Conservation (phyloP, 1,140 invertebrate genomes). For the Apocrypta bakeri region DNA sequence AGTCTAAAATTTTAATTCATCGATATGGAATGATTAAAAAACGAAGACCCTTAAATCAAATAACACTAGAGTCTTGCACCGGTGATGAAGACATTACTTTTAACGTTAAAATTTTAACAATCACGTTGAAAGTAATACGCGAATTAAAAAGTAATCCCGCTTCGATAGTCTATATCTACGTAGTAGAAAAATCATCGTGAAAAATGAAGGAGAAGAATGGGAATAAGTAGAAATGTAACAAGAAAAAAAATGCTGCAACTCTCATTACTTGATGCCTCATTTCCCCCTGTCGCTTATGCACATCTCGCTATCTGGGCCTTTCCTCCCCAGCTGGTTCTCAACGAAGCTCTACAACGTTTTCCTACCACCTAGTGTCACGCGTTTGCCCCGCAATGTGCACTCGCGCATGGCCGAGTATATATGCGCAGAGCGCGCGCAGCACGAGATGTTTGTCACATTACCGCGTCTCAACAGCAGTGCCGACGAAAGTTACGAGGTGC, state of each 20-base stretch:
- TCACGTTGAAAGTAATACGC: too few relatives aligned
- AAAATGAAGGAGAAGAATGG: neutral
- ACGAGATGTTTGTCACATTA: constrained; percentile 59
- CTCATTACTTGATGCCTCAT: constrained; percentile 1
- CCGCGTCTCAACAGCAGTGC: neutral
- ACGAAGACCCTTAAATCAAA: too few relatives aligned
- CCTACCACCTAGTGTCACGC: neutral
- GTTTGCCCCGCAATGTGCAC: neutral
- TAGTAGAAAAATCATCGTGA: too few relatives aligned
- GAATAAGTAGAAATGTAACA: neutral
- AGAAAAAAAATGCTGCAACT: neutral
- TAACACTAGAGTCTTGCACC: too few relatives aligned
- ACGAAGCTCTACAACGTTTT: neutral
- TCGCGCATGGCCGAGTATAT: constrained; percentile 22
- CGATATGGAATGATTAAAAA: too few relatives aligned
- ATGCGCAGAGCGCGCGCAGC: constrained; percentile 16
- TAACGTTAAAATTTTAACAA: too few relatives aligned
- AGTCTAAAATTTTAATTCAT: too few relatives aligned
- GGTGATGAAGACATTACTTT: too few relatives aligned
- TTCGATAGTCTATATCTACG: too few relatives aligned
- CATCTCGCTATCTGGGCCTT: neutral
- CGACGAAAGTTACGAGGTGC: constrained; percentile 33
- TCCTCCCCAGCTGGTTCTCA: neutral
- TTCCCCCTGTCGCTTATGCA: too few relatives aligned
- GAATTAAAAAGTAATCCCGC: too few relatives aligned